Conservation (phyloP, 2,888 invertebrate genomes). For the Eubasilissa splendida region DNA sequence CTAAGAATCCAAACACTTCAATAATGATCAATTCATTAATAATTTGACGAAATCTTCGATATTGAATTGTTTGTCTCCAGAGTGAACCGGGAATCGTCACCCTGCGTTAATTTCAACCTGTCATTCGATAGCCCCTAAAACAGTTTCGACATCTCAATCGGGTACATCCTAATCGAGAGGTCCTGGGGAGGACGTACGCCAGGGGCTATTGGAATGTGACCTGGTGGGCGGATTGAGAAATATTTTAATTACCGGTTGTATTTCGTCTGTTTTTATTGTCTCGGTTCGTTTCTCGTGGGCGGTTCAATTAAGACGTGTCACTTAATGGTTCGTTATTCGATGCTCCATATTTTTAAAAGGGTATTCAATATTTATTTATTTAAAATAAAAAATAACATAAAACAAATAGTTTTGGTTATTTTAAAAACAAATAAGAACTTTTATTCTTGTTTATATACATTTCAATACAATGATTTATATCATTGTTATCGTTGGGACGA, state of each 20-base stretch:
- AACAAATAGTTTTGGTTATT: too few relatives aligned
- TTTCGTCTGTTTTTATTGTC: slow-evolving; percentile 4
- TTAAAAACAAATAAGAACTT: too few relatives aligned
- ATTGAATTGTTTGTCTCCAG: too few relatives aligned
- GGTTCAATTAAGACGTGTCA: slow-evolving; percentile 18
- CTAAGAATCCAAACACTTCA: background rate
- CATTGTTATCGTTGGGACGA: too few relatives aligned
- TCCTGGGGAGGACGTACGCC: background rate
- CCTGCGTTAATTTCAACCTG: slow-evolving; percentile 3
- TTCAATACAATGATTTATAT: too few relatives aligned
- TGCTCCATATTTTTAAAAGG: slow-evolving; percentile 1
- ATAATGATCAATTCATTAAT: too few relatives aligned
- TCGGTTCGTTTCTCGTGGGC: slow-evolving; percentile 1
- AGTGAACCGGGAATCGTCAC: background rate
- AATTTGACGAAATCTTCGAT: too few relatives aligned
- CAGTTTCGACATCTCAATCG: slow-evolving; percentile 10
- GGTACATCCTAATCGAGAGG: slow-evolving; percentile 7
- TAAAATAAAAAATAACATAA: too few relatives aligned
- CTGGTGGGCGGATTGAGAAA: slow-evolving; percentile 16
- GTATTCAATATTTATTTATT: too few relatives aligned
- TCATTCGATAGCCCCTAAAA: slow-evolving; percentile 12
- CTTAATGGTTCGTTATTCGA: slow-evolving; percentile 13
- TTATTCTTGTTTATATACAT: too few relatives aligned
- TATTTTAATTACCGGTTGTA: slow-evolving; percentile 37
- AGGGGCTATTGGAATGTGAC: background rate